phyloP scores from a whole-genome alignment of 2,113 vertebrate species.

The Pimephales promelas region DNA sequence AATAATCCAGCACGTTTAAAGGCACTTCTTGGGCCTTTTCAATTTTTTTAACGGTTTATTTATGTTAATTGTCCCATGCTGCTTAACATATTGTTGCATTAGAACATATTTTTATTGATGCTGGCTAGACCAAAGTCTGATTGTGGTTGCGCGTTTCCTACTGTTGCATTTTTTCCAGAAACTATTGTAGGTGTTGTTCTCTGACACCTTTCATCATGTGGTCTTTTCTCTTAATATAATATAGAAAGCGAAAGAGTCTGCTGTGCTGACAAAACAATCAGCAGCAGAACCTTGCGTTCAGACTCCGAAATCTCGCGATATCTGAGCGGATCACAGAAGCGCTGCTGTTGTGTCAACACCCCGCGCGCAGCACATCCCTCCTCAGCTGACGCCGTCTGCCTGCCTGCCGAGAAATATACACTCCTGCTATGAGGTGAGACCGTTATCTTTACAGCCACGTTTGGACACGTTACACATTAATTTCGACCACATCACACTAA shows the following conservation, averaged over 20 bases:
- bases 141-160: background rate
- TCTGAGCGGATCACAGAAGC: slow-evolving; percentile 9
- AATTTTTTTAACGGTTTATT: no score
- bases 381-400: slow-evolving; percentile 49
- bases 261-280: background rate
- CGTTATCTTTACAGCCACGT: slow-evolving; percentile 8
- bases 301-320: slow-evolving; percentile 55
- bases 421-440: slow-evolving; percentile 35
- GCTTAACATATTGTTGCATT: background rate
- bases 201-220: background rate
- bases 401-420: slow-evolving; percentile 22
- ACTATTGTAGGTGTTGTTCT: no score
- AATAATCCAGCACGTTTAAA: no score
- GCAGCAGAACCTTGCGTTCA: background rate
- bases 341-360: slow-evolving; percentile 54
- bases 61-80: background rate
- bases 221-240: background rate
- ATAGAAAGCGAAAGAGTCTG: background rate
- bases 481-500: background rate
- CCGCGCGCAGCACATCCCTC: slow-evolving; percentile 49
- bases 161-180: background rate
- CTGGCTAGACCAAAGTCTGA: background rate
- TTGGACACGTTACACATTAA: background rate
- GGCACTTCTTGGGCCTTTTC: no score
- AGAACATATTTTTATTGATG: background rate